phyloP scores from a whole-genome alignment of 2,113 vertebrate genomes.

The Scolopax mira region DNA sequence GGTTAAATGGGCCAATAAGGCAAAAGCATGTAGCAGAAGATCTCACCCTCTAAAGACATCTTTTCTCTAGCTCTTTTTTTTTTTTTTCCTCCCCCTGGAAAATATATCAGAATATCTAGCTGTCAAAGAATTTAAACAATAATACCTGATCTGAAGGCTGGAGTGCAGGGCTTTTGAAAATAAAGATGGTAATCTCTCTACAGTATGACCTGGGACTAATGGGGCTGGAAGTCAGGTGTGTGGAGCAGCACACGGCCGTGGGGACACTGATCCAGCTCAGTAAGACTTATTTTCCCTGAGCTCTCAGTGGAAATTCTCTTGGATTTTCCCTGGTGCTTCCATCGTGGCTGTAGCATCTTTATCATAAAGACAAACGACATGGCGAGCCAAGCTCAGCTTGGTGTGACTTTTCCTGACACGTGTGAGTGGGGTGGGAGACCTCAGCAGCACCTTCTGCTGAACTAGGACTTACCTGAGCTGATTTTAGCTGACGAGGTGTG shows the following conservation, averaged over 20 bases:
- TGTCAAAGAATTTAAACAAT: conserved; percentile 58
- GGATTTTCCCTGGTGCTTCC: neutral
- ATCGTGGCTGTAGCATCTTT: neutral
- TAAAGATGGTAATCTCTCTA: neutral
- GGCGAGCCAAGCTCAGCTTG: neutral
- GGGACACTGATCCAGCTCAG: neutral
- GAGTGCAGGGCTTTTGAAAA: neutral
- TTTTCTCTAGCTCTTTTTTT: neutral
- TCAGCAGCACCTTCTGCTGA: neutral
- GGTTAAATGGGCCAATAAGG: conserved; percentile 65
- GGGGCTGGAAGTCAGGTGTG: neutral
- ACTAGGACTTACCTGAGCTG: neutral
- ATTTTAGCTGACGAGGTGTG: neutral
- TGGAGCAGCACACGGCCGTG: neutral
- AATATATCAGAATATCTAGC: conserved; percentile 39
- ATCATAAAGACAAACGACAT: neutral
- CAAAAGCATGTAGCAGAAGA: conserved; percentile 49
- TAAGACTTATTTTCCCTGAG: neutral
- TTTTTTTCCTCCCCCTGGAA: neutral
- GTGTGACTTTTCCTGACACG: neutral
- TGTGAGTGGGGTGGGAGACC: neutral
- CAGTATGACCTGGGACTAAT: neutral
- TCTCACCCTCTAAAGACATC: conserved; percentile 11
- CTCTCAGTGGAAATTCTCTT: neutral
- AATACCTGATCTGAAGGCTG: conserved; percentile 4